These are phyloP conservation scores for Isoperla grammatica DNA, from an alignment of 2,888 invertebrate genomes.

Conservation along the genomic window DNA sequence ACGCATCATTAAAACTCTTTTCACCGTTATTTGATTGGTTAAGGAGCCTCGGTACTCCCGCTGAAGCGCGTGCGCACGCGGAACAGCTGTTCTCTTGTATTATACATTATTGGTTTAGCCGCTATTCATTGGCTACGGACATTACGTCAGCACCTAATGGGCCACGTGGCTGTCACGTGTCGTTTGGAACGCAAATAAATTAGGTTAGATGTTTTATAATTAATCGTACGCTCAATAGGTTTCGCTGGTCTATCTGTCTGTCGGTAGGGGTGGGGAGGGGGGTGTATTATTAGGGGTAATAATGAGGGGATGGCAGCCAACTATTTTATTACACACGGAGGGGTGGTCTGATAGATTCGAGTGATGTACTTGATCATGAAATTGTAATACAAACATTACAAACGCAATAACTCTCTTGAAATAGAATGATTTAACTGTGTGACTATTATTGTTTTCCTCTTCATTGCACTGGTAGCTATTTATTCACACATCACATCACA, in stretches of 20 bases:
- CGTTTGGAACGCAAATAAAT: background rate
- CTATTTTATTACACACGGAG: background rate
- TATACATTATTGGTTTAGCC: background rate
- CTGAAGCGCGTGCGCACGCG: background rate
- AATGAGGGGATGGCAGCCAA: too few species aligned
- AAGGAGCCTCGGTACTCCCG: background rate
- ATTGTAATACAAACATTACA: too few species aligned
- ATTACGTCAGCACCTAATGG: conserved; percentile 1
- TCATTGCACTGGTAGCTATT: too few species aligned
- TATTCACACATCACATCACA: too few species aligned
- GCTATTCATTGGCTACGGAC: background rate
- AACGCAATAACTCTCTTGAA: too few species aligned
- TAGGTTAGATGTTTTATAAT: conserved; percentile 11
- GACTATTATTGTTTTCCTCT: too few species aligned
- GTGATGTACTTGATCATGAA: background rate
- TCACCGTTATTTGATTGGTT: conserved; percentile 2
- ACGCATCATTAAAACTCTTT: conserved; percentile 1
- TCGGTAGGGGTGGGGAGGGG: too few species aligned
- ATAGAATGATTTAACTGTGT: too few species aligned
- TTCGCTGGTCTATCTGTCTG: background rate
- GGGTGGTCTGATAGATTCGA: background rate
- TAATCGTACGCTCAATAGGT: background rate
- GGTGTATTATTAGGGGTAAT: too few species aligned
- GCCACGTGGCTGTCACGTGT: conserved; percentile 7
- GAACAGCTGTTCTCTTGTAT: background rate